phyloP scores from a whole-genome alignment of 2,888 invertebrate species.

The Drosophila parthenogenetica region DNA sequence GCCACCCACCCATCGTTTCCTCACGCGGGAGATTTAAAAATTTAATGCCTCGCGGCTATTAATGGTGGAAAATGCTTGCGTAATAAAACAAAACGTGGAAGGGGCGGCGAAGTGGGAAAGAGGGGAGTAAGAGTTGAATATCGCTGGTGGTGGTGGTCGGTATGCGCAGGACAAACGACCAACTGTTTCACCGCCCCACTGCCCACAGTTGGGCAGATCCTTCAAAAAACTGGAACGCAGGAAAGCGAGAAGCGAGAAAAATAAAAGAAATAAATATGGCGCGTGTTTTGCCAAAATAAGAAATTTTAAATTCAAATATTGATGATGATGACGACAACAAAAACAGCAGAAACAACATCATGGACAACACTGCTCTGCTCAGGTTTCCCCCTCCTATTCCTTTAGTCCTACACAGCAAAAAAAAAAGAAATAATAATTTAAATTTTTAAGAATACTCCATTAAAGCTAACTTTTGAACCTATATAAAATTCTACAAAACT shows the following conservation, averaged over 20 bases:
- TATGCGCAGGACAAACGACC: constrained; percentile 37
- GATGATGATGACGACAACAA: constrained; percentile 61
- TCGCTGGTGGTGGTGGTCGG: constrained; percentile 22
- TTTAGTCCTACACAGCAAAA: too few relatives aligned
- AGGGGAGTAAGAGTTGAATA: constrained; percentile 13
- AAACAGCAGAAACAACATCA: constrained; percentile 9
- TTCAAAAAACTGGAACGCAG: constrained; percentile 39
- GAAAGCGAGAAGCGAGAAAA: constrained; percentile 70
- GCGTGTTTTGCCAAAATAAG: constrained; percentile 73
- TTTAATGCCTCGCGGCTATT: constrained; percentile 81
- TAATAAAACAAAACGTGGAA: constrained; percentile 76
- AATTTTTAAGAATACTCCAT: too few relatives aligned
- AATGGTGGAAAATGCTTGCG: constrained; percentile 80
- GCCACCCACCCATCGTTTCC: constrained; percentile 8
- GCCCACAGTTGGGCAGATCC: constrained; percentile 2
- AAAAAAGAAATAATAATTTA: too few relatives aligned
- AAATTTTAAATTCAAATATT: constrained; percentile 81
- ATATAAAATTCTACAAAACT: too few relatives aligned
- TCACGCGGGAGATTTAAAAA: constrained; percentile 74
- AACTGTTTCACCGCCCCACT: neutral
- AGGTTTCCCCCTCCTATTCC: neutral
- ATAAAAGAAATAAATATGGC: constrained; percentile 81
- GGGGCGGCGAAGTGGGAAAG: constrained; percentile 8
- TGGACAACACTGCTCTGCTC: neutral
- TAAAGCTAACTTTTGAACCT: too few relatives aligned